phyloP scores from a whole-genome alignment of 2,888 invertebrate species.

The Lasioglossum calceatum region DNA sequence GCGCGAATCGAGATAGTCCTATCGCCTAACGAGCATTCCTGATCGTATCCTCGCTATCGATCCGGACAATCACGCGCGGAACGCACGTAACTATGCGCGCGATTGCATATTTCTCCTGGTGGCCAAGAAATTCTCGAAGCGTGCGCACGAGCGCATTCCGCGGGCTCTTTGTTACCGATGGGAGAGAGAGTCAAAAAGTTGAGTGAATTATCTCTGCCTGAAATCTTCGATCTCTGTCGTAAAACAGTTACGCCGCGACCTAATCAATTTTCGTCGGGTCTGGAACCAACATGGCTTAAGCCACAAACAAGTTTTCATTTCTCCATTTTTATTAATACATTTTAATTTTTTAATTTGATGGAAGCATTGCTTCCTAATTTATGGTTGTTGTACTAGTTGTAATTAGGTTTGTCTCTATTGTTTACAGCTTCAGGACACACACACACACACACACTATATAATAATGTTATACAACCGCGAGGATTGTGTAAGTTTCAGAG shows the following conservation, averaged over 20 bases:
- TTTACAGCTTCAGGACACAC: background rate
- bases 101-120: constrained; percentile 59
- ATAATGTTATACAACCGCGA: background rate
- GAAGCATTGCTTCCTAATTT: background rate
- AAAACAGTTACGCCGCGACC: background rate
- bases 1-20: constrained; percentile 46
- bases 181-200: constrained; percentile 3
- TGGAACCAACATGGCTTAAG: background rate
- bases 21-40: constrained; percentile 62
- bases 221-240: too few species aligned
- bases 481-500: background rate
- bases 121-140: constrained; percentile 47
- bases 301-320: background rate
- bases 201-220: background rate
- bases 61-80: constrained; percentile 64
- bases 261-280: background rate
- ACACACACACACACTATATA: background rate
- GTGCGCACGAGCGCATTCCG: constrained; percentile 29
- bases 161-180: background rate
- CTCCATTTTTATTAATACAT: background rate
- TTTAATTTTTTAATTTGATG: background rate
- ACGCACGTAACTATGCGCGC: constrained; percentile 57
- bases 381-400: background rate
- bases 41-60: constrained; percentile 69
- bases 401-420: background rate